Evolutionary conservation across 2,888 invertebrate genomes (phyloP).

Genomic region (Acholoe squamosa): DNA sequence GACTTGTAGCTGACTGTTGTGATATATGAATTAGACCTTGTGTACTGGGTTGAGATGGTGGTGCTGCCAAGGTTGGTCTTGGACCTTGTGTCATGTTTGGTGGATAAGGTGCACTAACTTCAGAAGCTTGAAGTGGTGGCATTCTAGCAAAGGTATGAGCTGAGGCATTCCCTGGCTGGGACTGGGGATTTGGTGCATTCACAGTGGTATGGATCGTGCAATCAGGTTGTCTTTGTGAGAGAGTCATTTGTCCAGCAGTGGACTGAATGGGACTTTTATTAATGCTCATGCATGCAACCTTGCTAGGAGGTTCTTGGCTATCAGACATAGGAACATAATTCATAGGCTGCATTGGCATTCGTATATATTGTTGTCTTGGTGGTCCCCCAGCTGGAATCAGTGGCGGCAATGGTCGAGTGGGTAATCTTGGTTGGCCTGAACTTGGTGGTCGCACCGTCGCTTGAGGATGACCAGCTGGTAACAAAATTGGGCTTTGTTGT

Average conservation of each 20-base stretch:
- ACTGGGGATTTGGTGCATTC: not conserved
- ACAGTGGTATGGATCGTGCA: not conserved
- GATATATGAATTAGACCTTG: not conserved
- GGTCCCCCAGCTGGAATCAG: not conserved
- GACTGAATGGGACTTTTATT: not conserved
- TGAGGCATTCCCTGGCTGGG: not conserved
- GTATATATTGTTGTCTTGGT: not conserved
- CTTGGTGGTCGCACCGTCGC: not conserved
- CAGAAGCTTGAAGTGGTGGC: not conserved
- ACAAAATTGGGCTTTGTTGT: not conserved
- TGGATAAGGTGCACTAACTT: not conserved
- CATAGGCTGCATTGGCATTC: not conserved
- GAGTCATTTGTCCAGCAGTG: not conserved
- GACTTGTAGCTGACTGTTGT: not conserved
- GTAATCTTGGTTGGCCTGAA: not conserved
- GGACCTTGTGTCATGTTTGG: not conserved
- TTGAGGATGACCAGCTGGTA: not conserved
- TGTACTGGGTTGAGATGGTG: not conserved
- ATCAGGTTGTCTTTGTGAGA: not conserved
- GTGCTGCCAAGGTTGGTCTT: not conserved
- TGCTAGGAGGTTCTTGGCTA: conserved; percentile 4
- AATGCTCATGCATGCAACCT: not conserved
- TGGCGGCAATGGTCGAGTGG: not conserved
- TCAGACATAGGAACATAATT: not conserved
- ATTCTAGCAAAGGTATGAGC: not conserved